A percentile compares a stretch with the other conserved stretches of the same genome.
Conservation (phyloP, 2,888 invertebrate genomes). For the Noctua fimbriata region DNA sequence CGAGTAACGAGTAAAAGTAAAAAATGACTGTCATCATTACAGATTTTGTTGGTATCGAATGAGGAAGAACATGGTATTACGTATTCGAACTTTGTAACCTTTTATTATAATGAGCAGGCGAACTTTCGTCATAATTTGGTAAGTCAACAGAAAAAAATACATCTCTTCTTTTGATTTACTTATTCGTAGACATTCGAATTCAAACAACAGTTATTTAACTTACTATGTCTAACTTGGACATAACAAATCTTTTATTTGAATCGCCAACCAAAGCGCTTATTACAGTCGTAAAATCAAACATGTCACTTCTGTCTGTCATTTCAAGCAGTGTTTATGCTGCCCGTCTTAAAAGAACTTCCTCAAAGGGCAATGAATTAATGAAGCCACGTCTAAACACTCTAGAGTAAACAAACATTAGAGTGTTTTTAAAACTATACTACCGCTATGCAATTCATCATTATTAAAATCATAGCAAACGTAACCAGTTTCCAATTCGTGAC, state of each 20-base stretch:
- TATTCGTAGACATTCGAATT: neutral
- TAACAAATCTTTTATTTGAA: neutral
- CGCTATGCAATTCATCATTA: neutral
- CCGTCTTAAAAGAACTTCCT: conserved; percentile 16
- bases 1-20: conserved; percentile 40
- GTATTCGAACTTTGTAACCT: conserved; percentile 1
- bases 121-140: conserved; percentile 8
- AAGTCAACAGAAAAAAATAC: neutral
- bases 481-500: neutral
- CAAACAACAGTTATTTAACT: conserved; percentile 13
- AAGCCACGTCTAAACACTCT: neutral
- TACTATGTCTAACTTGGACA: neutral
- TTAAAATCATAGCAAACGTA: neutral
- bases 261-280: neutral
- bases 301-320: conserved; percentile 30
- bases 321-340: conserved; percentile 20
- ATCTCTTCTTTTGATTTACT: no score
- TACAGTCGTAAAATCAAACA: conserved; percentile 3
- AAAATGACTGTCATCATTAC: conserved; percentile 34
- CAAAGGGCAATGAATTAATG: conserved; percentile 15
- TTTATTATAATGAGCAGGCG: conserved; percentile 12
- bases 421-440: conserved; percentile 2
- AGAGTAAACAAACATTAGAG: conserved; percentile 15
- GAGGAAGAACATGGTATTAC: conserved; percentile 15
- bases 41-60: conserved; percentile 15